phyloP scores from a whole-genome alignment of 2,888 invertebrate species.

The Hyposoter dolosus region DNA sequence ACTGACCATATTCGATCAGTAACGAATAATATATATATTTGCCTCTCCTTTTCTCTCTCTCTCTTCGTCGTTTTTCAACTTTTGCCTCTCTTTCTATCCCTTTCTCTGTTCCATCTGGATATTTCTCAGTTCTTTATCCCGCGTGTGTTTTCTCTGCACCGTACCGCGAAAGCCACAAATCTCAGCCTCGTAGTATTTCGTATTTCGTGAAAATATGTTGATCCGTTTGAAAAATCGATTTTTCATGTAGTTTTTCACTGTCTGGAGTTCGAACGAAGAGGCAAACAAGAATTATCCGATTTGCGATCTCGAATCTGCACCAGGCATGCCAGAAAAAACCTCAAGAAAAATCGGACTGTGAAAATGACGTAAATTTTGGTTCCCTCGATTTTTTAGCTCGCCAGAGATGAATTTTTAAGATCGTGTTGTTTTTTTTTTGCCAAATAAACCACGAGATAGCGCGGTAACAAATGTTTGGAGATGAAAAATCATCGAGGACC shows the following conservation, averaged over 20 bases:
- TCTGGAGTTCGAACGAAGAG: not conserved
- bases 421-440: conserved; percentile 16
- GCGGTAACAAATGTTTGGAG: not conserved
- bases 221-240: not conserved
- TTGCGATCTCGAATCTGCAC: not conserved
- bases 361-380: not conserved
- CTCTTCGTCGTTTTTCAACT: conserved; percentile 26
- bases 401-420: not conserved
- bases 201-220: not conserved
- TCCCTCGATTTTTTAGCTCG: not conserved
- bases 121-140: conserved; percentile 26
- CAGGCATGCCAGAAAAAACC: not conserved
- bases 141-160: not conserved
- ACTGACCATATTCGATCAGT: conserved; percentile 75
- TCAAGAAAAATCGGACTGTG: not conserved
- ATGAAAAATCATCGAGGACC: not conserved
- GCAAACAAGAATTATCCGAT: not conserved
- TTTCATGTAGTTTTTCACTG: not conserved
- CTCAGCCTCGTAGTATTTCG: not conserved
- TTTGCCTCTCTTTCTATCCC: conserved; percentile 18
- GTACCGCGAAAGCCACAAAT: not conserved
- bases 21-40: conserved; percentile 57
- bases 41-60: conserved; percentile 37
- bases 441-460: not conserved
- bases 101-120: conserved; percentile 17